A percentile compares a stretch with the other conserved stretches of the same genome.
phyloP scores from a whole-genome alignment of 2,113 vertebrate species.

The Sceloporus tristichus region DNA sequence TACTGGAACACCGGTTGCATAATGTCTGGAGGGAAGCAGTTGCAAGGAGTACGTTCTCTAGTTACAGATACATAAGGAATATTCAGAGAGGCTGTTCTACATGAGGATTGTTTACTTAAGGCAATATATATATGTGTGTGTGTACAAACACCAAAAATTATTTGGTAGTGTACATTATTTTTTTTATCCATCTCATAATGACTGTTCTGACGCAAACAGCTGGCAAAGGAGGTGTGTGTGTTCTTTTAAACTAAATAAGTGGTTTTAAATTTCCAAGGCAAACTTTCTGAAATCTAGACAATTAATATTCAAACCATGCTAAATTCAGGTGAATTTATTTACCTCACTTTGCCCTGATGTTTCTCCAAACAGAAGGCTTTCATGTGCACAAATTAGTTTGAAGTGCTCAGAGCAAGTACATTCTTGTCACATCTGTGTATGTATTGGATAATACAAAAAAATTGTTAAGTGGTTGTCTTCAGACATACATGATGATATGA shows the following conservation, averaged over 20 bases:
- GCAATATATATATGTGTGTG: background rate
- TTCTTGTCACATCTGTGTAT: background rate
- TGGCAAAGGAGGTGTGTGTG: background rate
- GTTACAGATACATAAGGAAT: background rate
- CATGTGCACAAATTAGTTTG: background rate
- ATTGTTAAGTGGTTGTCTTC: background rate
- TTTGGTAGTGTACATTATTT: background rate
- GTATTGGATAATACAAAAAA: background rate
- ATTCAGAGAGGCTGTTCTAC: background rate
- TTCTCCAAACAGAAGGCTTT: background rate
- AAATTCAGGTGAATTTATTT: background rate
- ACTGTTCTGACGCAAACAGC: background rate
- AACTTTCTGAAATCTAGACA: background rate
- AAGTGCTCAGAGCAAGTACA: background rate
- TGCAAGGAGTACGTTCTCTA: background rate
- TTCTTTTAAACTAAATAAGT: background rate
- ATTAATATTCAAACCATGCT: background rate
- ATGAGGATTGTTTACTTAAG: background rate
- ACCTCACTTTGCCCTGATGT: too few relatives aligned
- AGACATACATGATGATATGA: background rate
- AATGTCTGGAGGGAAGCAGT: background rate
- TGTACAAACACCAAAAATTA: background rate
- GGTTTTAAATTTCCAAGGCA: background rate
- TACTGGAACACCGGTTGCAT: background rate
- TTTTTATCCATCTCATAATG: background rate